Conservation (phyloP, 1,140 invertebrate genomes). For the Coelopa frigida region DNA sequence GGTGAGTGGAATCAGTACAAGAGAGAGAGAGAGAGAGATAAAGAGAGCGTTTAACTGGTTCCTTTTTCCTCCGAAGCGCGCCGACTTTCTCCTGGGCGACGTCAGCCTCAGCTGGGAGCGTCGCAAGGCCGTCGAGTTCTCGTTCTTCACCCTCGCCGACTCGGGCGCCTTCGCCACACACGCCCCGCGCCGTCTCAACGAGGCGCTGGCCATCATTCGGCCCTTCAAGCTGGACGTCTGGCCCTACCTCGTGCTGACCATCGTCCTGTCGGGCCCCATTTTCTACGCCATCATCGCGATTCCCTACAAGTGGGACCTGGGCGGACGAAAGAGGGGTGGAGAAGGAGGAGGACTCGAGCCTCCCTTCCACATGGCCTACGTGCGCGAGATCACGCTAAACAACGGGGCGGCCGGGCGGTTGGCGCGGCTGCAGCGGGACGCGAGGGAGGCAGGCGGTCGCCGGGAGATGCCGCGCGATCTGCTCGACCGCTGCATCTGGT, state of each 20-base stretch:
- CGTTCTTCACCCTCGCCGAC: slow-evolving; percentile 62
- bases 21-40: background rate
- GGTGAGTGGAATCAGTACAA: slow-evolving; percentile 38
- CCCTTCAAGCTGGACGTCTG: slow-evolving; percentile 62
- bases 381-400: slow-evolving; percentile 34
- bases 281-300: slow-evolving; percentile 49
- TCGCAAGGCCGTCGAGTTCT: slow-evolving; percentile 59
- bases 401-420: background rate
- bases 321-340: background rate
- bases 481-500: slow-evolving; percentile 59
- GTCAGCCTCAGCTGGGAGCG: slow-evolving; percentile 61
- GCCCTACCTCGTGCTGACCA: slow-evolving; percentile 49
- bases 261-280: slow-evolving; percentile 49
- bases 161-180: slow-evolving; percentile 64
- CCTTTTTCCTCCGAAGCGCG: slow-evolving; percentile 47
- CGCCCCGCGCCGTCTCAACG: slow-evolving; percentile 58
- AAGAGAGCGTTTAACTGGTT: too few species aligned
- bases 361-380: slow-evolving; percentile 26
- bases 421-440: background rate
- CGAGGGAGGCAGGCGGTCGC: background rate
- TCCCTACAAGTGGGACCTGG: slow-evolving; percentile 43
- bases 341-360: background rate
- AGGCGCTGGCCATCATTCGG: slow-evolving; percentile 59
- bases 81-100: slow-evolving; percentile 62
- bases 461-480: slow-evolving; percentile 42